Evolutionary conservation across 2,797 vertebrate genomes (phyloP).

Genomic region (Scomberomorus guttatus): DNA sequence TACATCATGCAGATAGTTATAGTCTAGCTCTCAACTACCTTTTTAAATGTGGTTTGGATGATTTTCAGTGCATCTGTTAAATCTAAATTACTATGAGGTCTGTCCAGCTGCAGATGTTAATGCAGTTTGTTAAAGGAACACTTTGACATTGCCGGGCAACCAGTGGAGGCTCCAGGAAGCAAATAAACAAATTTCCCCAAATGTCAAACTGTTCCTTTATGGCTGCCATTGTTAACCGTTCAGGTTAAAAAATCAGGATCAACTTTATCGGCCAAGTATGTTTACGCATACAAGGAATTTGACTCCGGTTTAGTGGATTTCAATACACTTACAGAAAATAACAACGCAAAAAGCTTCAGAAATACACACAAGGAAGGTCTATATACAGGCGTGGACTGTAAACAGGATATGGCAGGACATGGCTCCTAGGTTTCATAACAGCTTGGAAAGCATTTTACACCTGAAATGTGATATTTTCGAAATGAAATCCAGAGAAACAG

Average conservation of each 20-base stretch:
- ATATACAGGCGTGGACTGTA: too few relatives aligned
- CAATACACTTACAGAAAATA: too few relatives aligned
- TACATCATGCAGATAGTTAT: background rate
- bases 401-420: too few relatives aligned
- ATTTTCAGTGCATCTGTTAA: constrained; percentile 17
- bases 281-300: too few relatives aligned
- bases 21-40: background rate
- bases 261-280: too few relatives aligned
- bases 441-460: constrained; percentile 1
- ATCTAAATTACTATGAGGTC: constrained; percentile 7
- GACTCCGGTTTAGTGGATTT: too few relatives aligned
- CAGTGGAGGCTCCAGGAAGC: too few relatives aligned
- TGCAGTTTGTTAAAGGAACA: background rate
- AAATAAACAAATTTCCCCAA: background rate
- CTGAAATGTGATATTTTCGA: background rate
- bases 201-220: background rate
- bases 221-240: background rate
- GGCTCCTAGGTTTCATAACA: background rate
- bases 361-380: too few relatives aligned
- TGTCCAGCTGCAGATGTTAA: constrained; percentile 2
- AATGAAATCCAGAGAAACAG: background rate
- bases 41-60: constrained; percentile 3
- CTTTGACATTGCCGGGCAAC: background rate
- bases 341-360: too few relatives aligned
- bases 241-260: too few relatives aligned